Evolutionary conservation across 2,113 vertebrate genomes (phyloP).

Genomic region (Eleginops maclovinus): DNA sequence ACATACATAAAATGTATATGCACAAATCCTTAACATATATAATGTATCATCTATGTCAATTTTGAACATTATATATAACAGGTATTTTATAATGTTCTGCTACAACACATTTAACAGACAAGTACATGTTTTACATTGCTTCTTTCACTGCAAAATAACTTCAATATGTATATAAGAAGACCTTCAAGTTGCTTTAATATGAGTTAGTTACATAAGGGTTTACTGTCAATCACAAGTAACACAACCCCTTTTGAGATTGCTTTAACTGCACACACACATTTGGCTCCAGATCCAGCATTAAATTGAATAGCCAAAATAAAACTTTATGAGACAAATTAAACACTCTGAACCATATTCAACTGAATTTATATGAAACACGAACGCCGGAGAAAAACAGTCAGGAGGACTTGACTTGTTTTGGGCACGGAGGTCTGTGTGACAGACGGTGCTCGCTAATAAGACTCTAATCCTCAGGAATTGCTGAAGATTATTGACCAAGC

Average conservation of each 20-base stretch:
- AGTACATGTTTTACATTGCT: too few species aligned
- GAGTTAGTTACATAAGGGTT: conserved; percentile 35
- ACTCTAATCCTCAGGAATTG: conserved; percentile 83
- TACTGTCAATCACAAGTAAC: conserved; percentile 16
- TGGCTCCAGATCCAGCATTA: too few species aligned
- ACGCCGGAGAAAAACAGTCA: conserved; percentile 40
- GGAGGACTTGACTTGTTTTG: conserved; percentile 54
- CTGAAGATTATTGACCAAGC: conserved; percentile 83
- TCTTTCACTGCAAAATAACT: too few species aligned
- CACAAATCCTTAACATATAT: too few species aligned
- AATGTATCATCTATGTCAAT: too few species aligned
- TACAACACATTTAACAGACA: too few species aligned
- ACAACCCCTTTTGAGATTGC: neutral
- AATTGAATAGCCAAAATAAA: neutral
- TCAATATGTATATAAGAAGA: conserved; percentile 29
- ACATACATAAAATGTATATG: too few species aligned
- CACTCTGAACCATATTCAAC: conserved; percentile 3
- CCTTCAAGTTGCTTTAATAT: neutral
- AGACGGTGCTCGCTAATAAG: conserved; percentile 80
- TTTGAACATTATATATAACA: too few species aligned
- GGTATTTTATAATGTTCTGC: too few species aligned
- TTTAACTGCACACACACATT: neutral
- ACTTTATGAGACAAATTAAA: conserved; percentile 23
- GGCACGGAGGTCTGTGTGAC: conserved; percentile 72
- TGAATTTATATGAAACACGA: conserved; percentile 16